These are phyloP conservation scores for Cyphomyrmex costatus DNA, from an alignment of 1,140 invertebrate species.

Conservation along the genomic window DNA sequence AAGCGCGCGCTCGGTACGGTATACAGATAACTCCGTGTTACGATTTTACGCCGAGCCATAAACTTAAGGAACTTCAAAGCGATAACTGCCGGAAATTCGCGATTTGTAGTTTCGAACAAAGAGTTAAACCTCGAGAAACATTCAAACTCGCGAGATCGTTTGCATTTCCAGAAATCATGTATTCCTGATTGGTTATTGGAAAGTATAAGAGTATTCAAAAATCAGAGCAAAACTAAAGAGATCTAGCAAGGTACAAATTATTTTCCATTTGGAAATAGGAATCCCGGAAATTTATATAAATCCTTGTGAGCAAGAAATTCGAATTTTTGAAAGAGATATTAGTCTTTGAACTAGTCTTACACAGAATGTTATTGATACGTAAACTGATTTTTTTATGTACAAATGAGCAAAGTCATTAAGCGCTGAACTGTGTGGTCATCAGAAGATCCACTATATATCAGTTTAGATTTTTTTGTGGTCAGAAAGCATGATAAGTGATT, in stretches of 20 bases:
- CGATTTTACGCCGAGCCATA: constrained; percentile 37
- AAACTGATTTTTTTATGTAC: too few species aligned
- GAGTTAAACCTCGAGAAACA: constrained; percentile 20
- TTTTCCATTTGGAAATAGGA: not conserved
- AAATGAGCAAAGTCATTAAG: too few species aligned
- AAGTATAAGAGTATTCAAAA: not conserved
- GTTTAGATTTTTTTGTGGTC: too few species aligned
- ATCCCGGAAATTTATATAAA: not conserved
- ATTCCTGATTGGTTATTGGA: not conserved
- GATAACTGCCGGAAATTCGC: constrained; percentile 42
- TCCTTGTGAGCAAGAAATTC: not conserved
- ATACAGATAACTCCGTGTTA: constrained; percentile 27
- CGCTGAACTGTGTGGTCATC: too few species aligned
- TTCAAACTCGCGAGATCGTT: constrained; percentile 13
- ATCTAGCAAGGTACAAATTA: not conserved
- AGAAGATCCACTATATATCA: too few species aligned
- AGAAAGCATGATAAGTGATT: too few species aligned
- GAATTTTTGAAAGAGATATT: not conserved
- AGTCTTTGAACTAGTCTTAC: not conserved
- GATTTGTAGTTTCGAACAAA: constrained; percentile 28
- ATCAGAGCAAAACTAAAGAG: not conserved
- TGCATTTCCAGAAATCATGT: constrained; percentile 4
- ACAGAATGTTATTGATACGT: too few species aligned
- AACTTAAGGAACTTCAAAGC: constrained; percentile 57
- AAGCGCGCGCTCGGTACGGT: constrained; percentile 4